Evolutionary conservation across 2,888 invertebrate species (phyloP).

Genomic region (Atherix ibis): DNA sequence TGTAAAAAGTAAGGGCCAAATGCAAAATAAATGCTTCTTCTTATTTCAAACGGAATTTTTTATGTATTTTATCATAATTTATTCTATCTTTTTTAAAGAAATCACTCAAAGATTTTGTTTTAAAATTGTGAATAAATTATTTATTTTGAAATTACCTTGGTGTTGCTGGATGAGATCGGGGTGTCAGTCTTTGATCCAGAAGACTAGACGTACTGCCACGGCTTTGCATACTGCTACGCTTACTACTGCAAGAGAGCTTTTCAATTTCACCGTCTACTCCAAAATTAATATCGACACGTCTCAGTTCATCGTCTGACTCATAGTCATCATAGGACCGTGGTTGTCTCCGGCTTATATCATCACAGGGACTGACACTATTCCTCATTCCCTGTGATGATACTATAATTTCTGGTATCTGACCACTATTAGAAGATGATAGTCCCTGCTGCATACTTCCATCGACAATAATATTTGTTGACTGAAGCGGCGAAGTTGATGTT

Average conservation of each 20-base stretch:
- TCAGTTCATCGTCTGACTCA: conserved; percentile 81
- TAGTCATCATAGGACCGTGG: conserved; percentile 52
- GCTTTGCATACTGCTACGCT: conserved; percentile 81
- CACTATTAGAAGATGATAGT: conserved; percentile 8
- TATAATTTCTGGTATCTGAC: conserved; percentile 24
- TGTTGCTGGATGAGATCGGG: conserved; percentile 81
- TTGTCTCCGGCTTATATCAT: conserved; percentile 37
- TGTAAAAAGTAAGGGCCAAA: too few relatives aligned
- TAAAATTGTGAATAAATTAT: neutral
- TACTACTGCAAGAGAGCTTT: conserved; percentile 64
- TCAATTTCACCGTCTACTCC: conserved; percentile 60
- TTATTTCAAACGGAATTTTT: too few relatives aligned
- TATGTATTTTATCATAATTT: too few relatives aligned
- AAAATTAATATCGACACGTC: conserved; percentile 73
- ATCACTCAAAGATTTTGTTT: too few relatives aligned
- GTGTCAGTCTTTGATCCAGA: conserved; percentile 68
- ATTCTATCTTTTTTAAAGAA: too few relatives aligned
- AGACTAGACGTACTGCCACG: conserved; percentile 81
- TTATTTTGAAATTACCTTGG: too few relatives aligned
- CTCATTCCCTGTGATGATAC: conserved; percentile 20
- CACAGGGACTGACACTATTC: conserved; percentile 15
- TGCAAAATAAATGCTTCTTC: neutral
- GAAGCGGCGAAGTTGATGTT: conserved; percentile 43
- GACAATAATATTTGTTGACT: conserved; percentile 16
- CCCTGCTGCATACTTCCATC: conserved; percentile 6